These are phyloP conservation scores for Danio aesculapii DNA, from an alignment of 2,797 vertebrate species.

Conservation along the genomic window DNA sequence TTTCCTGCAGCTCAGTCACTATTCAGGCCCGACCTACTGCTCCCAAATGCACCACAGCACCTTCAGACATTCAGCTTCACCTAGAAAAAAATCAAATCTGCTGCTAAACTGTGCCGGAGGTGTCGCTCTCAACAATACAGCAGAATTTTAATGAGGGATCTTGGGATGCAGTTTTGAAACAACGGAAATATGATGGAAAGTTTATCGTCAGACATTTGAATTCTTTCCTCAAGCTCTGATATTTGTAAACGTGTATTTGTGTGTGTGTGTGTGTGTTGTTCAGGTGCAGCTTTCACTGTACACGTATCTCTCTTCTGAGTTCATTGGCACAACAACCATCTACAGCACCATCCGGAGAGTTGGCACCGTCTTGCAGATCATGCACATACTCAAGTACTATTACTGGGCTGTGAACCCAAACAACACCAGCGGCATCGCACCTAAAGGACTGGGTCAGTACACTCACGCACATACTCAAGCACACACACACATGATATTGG, in stretches of 20 bases:
- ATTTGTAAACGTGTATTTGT: constrained; percentile 15
- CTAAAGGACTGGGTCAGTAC: constrained; percentile 87
- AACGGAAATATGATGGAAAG: not conserved
- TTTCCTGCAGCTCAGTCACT: not conserved
- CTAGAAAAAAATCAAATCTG: not conserved
- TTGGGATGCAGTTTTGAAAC: constrained; percentile 26
- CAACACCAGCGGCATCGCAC: constrained; percentile 86
- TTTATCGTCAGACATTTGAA: not conserved
- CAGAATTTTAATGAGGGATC: constrained; percentile 10
- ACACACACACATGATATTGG: not conserved
- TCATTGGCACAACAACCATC: constrained; percentile 92
- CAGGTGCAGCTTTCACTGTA: constrained; percentile 93
- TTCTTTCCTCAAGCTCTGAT: not conserved
- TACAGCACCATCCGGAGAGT: constrained; percentile 92
- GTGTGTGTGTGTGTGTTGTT: constrained; percentile 51
- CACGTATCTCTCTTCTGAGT: constrained; percentile 94
- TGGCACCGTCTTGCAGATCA: constrained; percentile 92
- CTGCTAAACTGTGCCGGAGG: constrained; percentile 1
- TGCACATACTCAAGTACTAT: constrained; percentile 94
- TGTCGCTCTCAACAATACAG: not conserved
- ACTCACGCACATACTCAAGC: not conserved
- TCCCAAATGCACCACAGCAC: not conserved
- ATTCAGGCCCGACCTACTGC: constrained; percentile 7
- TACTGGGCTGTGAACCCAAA: constrained; percentile 94
- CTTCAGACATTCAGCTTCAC: not conserved